Evolutionary conservation across 2,797 vertebrate species (phyloP).

Genomic region (Phataginus tetradactyla): DNA sequence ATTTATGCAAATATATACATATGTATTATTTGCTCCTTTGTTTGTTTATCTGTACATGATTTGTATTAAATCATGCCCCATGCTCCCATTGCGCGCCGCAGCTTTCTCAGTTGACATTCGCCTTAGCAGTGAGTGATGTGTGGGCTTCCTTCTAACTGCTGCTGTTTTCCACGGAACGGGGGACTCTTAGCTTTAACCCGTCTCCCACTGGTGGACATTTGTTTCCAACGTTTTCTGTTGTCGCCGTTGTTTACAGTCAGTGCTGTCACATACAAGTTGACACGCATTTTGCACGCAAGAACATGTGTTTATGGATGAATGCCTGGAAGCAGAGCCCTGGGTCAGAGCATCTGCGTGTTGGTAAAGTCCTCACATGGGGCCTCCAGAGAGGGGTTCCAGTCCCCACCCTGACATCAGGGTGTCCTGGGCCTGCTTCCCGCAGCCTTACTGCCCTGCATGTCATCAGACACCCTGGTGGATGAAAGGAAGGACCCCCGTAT

Average conservation of each 20-base stretch:
- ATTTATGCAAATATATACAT: no score
- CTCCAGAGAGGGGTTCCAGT: neutral
- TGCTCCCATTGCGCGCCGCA: no score
- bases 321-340: neutral
- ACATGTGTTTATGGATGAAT: neutral
- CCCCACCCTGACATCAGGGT: no score
- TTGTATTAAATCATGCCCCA: neutral
- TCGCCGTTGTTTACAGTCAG: no score
- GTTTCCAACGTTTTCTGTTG: neutral
- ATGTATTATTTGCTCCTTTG: neutral
- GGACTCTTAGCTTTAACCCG: neutral
- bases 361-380: accelerated
- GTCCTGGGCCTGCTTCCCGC: neutral
- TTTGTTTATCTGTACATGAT: neutral
- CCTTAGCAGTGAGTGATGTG: neutral
- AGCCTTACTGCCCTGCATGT: no score
- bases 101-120: neutral
- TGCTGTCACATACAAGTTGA: accelerated
- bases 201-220: no score
- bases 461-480: neutral
- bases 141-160: neutral
- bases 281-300: accelerated
- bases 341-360: neutral
- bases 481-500: neutral
- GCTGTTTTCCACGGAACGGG: neutral